Conservation (phyloP, 64 coral and sea anemone genomes). For the Exaiptasia diaphana region DNA sequence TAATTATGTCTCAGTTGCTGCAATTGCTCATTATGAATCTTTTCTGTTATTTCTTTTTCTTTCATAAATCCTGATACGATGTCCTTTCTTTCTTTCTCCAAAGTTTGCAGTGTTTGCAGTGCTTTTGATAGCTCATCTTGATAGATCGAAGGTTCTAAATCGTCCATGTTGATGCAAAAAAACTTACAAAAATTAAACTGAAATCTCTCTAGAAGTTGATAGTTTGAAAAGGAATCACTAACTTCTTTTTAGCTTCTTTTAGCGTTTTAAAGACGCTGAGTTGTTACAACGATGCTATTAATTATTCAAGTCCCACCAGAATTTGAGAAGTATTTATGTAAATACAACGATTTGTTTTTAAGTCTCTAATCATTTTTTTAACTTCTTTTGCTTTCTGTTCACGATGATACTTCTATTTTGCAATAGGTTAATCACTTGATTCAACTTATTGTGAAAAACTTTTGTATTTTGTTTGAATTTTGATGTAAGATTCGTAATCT, state of each 20-base stretch:
- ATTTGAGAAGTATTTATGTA: neutral
- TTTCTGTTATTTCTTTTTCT: slow-evolving; percentile 69
- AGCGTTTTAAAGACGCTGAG: neutral
- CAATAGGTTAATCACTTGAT: no score
- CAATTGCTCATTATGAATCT: slow-evolving; percentile 50
- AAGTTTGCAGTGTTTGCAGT: neutral
- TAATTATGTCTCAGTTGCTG: slow-evolving; percentile 1
- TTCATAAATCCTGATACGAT: slow-evolving; percentile 78
- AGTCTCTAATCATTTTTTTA: no score
- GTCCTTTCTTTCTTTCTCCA: slow-evolving; percentile 53
- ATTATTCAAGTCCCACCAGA: slow-evolving; percentile 21
- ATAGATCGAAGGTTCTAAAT: neutral
- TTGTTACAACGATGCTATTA: neutral
- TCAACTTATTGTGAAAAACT: no score
- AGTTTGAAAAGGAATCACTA: no score
- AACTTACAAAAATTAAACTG: no score
- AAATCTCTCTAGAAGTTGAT: no score
- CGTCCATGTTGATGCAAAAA: neutral
- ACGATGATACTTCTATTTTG: no score
- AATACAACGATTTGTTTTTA: neutral
- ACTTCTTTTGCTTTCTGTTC: no score
- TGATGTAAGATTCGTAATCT: no score
- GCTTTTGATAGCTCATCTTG: neutral
- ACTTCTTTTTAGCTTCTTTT: neutral
- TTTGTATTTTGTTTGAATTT: no score